Conservation (phyloP, 2,113 vertebrate genomes). For the Cyanoderma ruficeps region DNA sequence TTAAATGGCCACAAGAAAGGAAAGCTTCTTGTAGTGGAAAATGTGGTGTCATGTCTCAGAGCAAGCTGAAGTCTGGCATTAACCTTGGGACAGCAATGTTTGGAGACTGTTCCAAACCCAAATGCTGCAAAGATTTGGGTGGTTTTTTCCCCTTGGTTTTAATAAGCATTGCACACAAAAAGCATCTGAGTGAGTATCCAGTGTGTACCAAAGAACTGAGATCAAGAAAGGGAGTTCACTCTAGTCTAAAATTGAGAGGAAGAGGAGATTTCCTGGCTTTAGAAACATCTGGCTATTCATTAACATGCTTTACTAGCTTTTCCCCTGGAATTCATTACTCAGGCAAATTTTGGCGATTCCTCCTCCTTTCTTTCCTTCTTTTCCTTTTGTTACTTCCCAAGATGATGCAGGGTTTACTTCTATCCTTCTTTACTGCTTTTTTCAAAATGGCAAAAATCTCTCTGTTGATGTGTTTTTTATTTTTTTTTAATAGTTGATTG, state of each 20-base stretch:
- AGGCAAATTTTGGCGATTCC: not conserved
- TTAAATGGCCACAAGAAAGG: not conserved
- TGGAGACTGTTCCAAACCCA: not conserved
- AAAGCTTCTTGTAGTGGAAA: slow-evolving; percentile 9
- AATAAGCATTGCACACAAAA: not conserved
- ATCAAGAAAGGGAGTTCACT: not conserved
- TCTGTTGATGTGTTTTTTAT: not conserved
- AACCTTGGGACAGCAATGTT: not conserved
- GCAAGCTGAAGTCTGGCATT: not conserved
- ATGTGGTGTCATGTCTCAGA: not conserved
- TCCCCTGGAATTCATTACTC: not conserved
- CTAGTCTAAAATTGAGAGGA: not conserved
- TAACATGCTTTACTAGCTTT: not conserved
- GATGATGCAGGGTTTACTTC: not conserved
- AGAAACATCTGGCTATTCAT: not conserved
- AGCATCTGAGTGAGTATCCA: not conserved
- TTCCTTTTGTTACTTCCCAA: not conserved
- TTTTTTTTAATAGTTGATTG: not conserved
- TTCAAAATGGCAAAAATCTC: not conserved
- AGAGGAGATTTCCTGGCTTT: not conserved
- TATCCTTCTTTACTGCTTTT: not conserved
- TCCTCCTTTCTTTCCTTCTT: not conserved
- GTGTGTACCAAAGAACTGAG: not conserved
- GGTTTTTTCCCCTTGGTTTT: not conserved
- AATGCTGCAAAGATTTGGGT: not conserved